These are phyloP conservation scores for Suricata suricatta DNA, from an alignment of 2,113 vertebrate genomes.

Conservation along the genomic window DNA sequence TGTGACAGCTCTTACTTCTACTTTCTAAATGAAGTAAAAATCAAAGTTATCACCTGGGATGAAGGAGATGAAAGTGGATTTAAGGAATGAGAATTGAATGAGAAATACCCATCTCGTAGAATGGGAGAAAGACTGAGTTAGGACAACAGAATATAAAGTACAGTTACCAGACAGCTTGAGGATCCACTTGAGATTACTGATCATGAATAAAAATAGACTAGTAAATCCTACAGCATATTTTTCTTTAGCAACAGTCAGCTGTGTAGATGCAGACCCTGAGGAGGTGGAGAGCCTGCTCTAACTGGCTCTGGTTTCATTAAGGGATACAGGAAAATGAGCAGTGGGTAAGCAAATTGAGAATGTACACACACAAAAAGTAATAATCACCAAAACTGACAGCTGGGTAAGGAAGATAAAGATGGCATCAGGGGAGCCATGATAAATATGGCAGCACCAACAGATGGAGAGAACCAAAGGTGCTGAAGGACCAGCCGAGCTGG, in stretches of 20 bases:
- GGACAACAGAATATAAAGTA: not conserved
- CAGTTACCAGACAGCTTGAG: not conserved
- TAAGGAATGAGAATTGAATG: not conserved
- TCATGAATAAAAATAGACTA: not conserved
- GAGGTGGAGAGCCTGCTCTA: not conserved
- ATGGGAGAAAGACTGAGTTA: not conserved
- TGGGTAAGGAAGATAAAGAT: not conserved
- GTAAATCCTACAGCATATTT: not conserved
- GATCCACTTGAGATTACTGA: not conserved
- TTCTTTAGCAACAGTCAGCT: not conserved
- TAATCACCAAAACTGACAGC: not conserved
- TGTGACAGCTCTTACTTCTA: not conserved
- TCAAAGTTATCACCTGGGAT: not conserved
- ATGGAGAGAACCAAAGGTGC: accelerated
- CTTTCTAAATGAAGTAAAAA: not conserved
- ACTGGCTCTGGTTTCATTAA: not conserved
- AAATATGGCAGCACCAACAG: not conserved
- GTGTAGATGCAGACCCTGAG: not conserved
- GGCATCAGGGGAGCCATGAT: no score
- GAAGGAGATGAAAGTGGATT: not conserved
- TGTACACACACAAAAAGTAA: not conserved
- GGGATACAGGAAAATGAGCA: not conserved
- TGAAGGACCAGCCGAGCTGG: not conserved
- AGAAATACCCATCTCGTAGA: not conserved
- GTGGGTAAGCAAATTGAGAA: not conserved